These are phyloP conservation scores for Brachionus rubens DNA, from an alignment of 1,140 invertebrate species.

Conservation along the genomic window DNA sequence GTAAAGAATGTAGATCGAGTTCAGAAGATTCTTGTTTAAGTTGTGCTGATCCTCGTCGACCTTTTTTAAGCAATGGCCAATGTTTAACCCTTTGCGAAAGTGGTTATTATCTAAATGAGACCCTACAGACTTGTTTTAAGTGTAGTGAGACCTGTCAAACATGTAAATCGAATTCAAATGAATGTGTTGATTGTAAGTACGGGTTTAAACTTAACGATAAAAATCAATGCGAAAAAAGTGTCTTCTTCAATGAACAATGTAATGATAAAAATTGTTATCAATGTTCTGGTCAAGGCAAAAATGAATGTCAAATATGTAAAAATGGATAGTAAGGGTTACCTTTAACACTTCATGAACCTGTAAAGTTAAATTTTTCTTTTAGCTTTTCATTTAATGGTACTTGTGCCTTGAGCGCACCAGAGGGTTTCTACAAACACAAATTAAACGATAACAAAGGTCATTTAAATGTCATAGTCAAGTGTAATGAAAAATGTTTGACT, in stretches of 20 bases:
- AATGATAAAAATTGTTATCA: neutral
- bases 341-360: no score
- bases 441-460: neutral
- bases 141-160: constrained; percentile 20
- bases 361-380: neutral
- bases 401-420: neutral
- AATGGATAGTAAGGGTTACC: constrained; percentile 18
- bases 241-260: neutral
- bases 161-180: neutral
- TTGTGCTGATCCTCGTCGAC: constrained; percentile 2
- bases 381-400: neutral
- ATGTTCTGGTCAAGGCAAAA: neutral
- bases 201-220: neutral
- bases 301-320: constrained; percentile 16
- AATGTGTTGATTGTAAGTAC: constrained; percentile 3
- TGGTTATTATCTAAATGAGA: constrained; percentile 3
- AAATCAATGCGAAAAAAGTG: neutral
- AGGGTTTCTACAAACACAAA: neutral
- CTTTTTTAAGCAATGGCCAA: constrained; percentile 14
- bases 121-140: constrained; percentile 24
- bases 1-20: constrained; percentile 12
- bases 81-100: neutral
- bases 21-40: neutral
- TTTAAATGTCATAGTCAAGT: neutral
- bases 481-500: neutral